These are phyloP conservation scores for Pegea sp. DNA, from an alignment of 23 tunicate genomes.

Conservation along the genomic window DNA sequence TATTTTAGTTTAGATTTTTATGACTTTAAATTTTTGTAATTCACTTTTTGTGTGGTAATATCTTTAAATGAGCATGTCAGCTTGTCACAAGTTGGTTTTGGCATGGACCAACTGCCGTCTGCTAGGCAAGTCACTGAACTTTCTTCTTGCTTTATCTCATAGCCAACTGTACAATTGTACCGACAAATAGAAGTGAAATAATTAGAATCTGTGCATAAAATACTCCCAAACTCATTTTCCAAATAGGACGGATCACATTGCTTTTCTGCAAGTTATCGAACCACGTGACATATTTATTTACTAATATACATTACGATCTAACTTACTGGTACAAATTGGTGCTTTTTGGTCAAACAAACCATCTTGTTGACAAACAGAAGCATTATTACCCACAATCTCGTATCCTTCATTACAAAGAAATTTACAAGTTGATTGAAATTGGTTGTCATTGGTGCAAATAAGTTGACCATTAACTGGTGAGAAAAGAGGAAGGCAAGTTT, in stretches of 20 bases:
- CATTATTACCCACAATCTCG: conserved; percentile 15
- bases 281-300: no score
- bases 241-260: no score
- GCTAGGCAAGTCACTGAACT: conserved; percentile 17
- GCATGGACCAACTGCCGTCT: conserved; percentile 16
- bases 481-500: no score
- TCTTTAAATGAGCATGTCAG: conserved; percentile 21
- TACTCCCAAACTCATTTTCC: not conserved
- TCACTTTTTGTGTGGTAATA: conserved; percentile 15
- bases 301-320: no score
- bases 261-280: no score
- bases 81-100: conserved; percentile 58
- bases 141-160: no score
- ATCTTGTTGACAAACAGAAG: conserved; percentile 2
- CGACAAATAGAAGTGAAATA: not conserved
- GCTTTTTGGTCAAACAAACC: not conserved
- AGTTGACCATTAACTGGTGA: conserved; percentile 13
- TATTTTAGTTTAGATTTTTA: no score
- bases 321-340: conserved; percentile 11
- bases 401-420: conserved; percentile 48
- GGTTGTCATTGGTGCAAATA: conserved; percentile 17
- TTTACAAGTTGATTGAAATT: conserved; percentile 24
- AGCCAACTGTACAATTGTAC: conserved; percentile 11
- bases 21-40: no score
- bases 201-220: not conserved